Conservation (phyloP, 35 echinoderm and acorn worm genomes). For the Ptychodera flava region DNA sequence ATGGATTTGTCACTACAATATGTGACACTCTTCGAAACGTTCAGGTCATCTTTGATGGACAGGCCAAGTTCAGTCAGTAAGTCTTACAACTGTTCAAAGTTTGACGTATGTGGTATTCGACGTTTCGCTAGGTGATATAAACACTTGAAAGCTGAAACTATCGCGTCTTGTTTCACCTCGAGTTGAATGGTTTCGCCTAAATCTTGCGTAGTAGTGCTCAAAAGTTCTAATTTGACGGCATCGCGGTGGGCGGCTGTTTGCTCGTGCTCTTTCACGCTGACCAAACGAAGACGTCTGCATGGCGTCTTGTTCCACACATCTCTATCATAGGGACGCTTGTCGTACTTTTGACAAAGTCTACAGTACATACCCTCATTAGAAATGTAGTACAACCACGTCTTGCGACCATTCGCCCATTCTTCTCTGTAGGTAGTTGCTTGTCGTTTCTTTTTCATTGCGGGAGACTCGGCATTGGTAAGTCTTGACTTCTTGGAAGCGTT, state of each 20-base stretch:
- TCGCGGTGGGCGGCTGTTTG: slow-evolving; percentile 36
- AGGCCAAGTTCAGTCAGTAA: slow-evolving; percentile 24
- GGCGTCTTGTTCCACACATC: slow-evolving; percentile 37
- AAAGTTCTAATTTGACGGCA: slow-evolving; percentile 17
- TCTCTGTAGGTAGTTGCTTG: no score
- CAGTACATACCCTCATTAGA: slow-evolving; percentile 32
- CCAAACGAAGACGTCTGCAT: slow-evolving; percentile 40
- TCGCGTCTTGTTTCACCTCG: background rate
- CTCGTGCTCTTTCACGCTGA: slow-evolving; percentile 43
- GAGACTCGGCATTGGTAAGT: no score
- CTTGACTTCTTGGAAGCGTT: no score
- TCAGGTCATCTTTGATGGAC: slow-evolving; percentile 36
- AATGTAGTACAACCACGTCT: slow-evolving; percentile 39
- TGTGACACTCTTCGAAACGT: slow-evolving; percentile 31
- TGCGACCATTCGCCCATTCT: slow-evolving; percentile 36
- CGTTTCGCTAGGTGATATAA: slow-evolving; percentile 35
- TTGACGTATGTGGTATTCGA: slow-evolving; percentile 25
- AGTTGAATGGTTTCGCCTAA: background rate
- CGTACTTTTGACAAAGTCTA: slow-evolving; percentile 39
- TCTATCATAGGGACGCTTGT: slow-evolving; percentile 35
- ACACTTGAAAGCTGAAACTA: no score
- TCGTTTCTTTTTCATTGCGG: no score
- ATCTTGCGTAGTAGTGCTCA: slow-evolving; percentile 9
- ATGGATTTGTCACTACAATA: no score
- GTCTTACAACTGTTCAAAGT: slow-evolving; percentile 31